These are phyloP conservation scores for Prietella phreatophila DNA, from an alignment of 2,113 vertebrate genomes.

Conservation along the genomic window DNA sequence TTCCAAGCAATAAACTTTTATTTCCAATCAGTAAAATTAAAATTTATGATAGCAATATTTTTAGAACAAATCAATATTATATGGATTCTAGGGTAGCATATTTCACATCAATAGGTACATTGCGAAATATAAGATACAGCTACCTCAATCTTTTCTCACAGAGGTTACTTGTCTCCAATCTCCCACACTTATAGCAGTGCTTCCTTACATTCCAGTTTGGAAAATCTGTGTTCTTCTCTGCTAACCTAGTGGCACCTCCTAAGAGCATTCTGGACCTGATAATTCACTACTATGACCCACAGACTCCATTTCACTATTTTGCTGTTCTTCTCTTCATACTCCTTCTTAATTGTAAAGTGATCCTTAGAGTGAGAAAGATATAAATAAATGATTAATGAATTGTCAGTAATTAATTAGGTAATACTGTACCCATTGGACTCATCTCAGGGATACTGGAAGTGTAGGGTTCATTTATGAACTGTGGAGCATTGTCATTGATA, in stretches of 20 bases:
- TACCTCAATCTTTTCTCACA: neutral
- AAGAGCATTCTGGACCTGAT: neutral
- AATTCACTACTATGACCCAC: neutral
- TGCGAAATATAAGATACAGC: neutral
- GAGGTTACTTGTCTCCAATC: neutral
- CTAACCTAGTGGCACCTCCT: neutral
- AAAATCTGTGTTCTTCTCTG: neutral
- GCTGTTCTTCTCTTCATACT: neutral
- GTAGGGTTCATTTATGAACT: constrained; percentile 88
- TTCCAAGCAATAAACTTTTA: neutral
- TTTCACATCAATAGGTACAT: neutral
- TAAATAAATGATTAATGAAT: neutral
- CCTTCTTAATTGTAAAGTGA: neutral
- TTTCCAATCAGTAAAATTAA: neutral
- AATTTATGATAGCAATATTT: neutral
- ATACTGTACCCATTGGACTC: constrained; percentile 82
- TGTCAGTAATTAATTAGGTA: neutral
- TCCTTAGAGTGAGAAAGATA: neutral
- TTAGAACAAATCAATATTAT: neutral
- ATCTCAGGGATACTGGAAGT: constrained; percentile 87
- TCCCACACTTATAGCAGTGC: neutral
- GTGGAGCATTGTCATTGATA: constrained; percentile 87
- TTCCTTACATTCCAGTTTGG: neutral
- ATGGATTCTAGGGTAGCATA: neutral
- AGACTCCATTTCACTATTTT: neutral